These are phyloP conservation scores for Dascyllus trimaculatus DNA, from an alignment of 2,113 vertebrate species.

Conservation along the genomic window DNA sequence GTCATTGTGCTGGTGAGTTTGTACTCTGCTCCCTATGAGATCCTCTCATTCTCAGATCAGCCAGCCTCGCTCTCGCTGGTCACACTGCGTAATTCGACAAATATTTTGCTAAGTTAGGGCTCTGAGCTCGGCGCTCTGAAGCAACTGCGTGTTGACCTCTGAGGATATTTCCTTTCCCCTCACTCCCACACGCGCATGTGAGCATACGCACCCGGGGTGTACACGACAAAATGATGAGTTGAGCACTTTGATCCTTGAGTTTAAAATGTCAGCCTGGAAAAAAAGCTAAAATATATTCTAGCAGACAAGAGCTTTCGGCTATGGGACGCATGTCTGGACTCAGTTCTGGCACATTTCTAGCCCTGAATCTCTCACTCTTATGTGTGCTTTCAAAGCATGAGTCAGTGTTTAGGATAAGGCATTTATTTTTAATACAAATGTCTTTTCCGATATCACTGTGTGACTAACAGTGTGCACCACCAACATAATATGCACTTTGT, in stretches of 20 bases:
- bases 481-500: constrained; percentile 3
- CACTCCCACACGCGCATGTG: background rate
- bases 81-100: background rate
- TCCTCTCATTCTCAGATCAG: background rate
- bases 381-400: constrained; percentile 33
- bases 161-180: constrained; percentile 15
- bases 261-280: constrained; percentile 49
- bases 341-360: constrained; percentile 8
- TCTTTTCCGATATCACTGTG: constrained; percentile 9
- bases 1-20: constrained; percentile 94
- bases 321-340: constrained; percentile 3
- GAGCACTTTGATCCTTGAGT: constrained; percentile 55
- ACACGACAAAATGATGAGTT: constrained; percentile 47
- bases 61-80: constrained; percentile 6
- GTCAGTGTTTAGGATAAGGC: constrained; percentile 1
- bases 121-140: constrained; percentile 18
- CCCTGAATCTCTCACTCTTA: constrained; percentile 35
- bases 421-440: background rate
- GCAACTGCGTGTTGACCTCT: constrained; percentile 18
- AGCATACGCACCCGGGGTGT: constrained; percentile 10
- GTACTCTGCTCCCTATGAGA: background rate
- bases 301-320: constrained; percentile 31
- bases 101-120: constrained; percentile 10
- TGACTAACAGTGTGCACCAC: background rate
- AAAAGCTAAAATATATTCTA: constrained; percentile 25